Evolutionary conservation across 2,113 vertebrate genomes (phyloP).

Genomic region (cattle (Bos taurus)): ARS-UCD2.0 NC_037345.1:44121001-44121500

Average conservation of each 20-base stretch:
- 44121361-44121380: conserved; percentile 25
- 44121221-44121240: neutral
- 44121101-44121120: neutral
- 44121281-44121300: conserved; percentile 27
- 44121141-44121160: conserved; percentile 1
- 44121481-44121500: neutral
- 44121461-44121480: neutral
- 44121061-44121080: neutral
- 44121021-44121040: neutral
- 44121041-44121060: neutral
- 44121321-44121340: neutral
- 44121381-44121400: neutral
- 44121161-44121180: neutral
- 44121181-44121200: conserved; percentile 3
- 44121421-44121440: neutral
- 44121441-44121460: neutral
- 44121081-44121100: conserved; percentile 37
- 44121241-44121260: neutral
- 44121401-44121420: neutral
- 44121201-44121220: neutral
- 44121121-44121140: neutral
- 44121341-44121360: neutral
- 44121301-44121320: neutral
- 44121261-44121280: neutral
- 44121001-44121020: neutral